Percentiles rank a stretch among this genome's conserved stretches.
These are phyloP conservation scores for Petrocephalus schoutedeni DNA, from an alignment of 2,797 vertebrate genomes.

Conservation along the genomic window DNA sequence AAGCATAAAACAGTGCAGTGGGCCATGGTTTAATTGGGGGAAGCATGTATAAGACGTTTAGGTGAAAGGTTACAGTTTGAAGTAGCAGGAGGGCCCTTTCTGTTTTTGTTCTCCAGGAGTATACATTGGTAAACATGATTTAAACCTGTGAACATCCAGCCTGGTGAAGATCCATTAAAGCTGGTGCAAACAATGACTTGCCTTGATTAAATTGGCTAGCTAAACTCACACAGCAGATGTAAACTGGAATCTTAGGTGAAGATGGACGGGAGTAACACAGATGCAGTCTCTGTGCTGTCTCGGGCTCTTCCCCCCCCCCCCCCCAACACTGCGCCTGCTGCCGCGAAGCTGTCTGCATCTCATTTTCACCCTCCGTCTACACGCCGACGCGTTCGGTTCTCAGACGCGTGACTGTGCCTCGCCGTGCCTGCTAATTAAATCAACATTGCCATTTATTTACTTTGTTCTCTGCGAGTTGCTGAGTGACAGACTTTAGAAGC, in stretches of 20 bases:
- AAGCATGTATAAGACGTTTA: neutral
- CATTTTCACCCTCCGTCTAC: constrained; percentile 64
- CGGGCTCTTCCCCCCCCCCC: neutral
- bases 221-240: neutral
- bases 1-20: neutral
- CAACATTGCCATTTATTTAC: constrained; percentile 51
- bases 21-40: neutral
- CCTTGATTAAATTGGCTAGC: neutral
- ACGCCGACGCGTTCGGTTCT: constrained; percentile 46
- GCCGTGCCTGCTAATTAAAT: constrained; percentile 57
- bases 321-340: constrained; percentile 32
- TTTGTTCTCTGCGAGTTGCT: constrained; percentile 36
- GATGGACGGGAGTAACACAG: neutral
- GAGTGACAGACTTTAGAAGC: constrained; percentile 57
- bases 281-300: neutral
- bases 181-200: neutral
- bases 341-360: constrained; percentile 64
- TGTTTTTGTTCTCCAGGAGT: neutral
- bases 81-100: neutral
- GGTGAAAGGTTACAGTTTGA: neutral
- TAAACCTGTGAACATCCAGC: neutral
- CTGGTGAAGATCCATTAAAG: neutral
- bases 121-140: neutral
- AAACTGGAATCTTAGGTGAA: neutral
- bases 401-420: constrained; percentile 47